Evolutionary conservation across 1,140 invertebrate species (phyloP), one percentile per base, ranked within the genome.

Genomic region (Zaprionus davidi): DNA sequence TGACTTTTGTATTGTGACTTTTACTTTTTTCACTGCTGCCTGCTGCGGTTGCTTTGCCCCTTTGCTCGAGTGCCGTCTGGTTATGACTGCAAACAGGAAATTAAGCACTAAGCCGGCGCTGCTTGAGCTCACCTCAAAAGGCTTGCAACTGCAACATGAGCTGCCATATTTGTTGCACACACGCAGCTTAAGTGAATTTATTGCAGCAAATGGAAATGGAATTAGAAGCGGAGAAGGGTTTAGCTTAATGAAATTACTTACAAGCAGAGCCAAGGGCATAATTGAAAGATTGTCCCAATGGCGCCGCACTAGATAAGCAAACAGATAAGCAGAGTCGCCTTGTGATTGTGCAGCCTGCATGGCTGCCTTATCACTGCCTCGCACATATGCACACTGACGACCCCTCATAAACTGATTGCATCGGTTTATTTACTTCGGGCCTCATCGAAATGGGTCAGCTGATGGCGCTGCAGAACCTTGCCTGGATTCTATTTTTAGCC

Each of bases 131-230:
- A 28, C 26, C 26, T 28, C 26, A 28, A 28, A 28, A 28, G 26
- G 26, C 6, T 28, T 28, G 26, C 26, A 28, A 1, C 5, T 28
- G 22, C 22, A 22, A 28, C 26, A 28, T 28, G 6, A 28, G 6
- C 26, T 26, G 24, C 24, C 5, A 1, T 26, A 26, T 26, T 31
- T 41, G 38, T 15, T 41, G 15, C 41, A 46, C 41, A 46, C 41
- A 46, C 41, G 60, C 60, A 72, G 68, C 78, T 77, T 77, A 79
- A 77, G 24, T 73, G 65, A 72, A 77, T 76, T 79, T 69, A 58
- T 31, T 76, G 58, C 38, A n/a, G 58, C 64, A 77, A 77, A 73
- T 66, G 58, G 51, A 67, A 77, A 58, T 28, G 56, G 31, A 13
- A 56, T 68, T 56, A 51, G 2, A 34, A 34, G 31, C 3, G 31